These are phyloP conservation scores for Drosophila anomelani DNA, from an alignment of 2,888 invertebrate species.

Conservation along the genomic window DNA sequence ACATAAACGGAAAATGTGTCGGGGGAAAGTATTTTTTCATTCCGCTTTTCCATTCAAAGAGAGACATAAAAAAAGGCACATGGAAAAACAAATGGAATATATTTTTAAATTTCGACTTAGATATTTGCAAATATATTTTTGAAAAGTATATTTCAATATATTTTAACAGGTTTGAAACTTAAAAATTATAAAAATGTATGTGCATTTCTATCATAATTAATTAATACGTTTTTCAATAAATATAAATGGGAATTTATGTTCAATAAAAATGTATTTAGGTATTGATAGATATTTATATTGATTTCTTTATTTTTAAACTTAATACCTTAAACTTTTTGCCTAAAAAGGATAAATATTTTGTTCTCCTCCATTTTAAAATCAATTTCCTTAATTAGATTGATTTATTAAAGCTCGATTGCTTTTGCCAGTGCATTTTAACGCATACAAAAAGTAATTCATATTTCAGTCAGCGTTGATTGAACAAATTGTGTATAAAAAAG, in stretches of 20 bases:
- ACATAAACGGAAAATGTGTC: constrained; percentile 13
- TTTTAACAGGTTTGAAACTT: not conserved
- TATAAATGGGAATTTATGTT: not conserved
- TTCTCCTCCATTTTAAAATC: not conserved
- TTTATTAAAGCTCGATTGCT: not conserved
- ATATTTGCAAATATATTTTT: not conserved
- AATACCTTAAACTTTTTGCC: too few relatives aligned
- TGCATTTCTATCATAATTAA: not conserved
- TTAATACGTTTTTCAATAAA: not conserved
- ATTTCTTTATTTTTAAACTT: too few relatives aligned
- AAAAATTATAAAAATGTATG: not conserved
- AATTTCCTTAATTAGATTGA: not conserved
- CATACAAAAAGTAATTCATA: constrained; percentile 59
- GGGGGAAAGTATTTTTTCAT: constrained; percentile 25
- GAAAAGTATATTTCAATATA: not conserved
- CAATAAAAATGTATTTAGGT: not conserved
- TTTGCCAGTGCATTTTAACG: constrained; percentile 11
- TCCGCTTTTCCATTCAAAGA: constrained; percentile 24
- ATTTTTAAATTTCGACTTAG: not conserved
- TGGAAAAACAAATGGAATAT: not conserved
- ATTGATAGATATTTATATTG: not conserved
- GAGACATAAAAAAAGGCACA: constrained; percentile 13
- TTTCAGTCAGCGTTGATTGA: constrained; percentile 49
- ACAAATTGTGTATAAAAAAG: constrained; percentile 69
- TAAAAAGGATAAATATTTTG: too few relatives aligned